These are phyloP conservation scores for Pyrrhia umbra DNA, from an alignment of 2,888 invertebrate species.

Conservation along the genomic window DNA sequence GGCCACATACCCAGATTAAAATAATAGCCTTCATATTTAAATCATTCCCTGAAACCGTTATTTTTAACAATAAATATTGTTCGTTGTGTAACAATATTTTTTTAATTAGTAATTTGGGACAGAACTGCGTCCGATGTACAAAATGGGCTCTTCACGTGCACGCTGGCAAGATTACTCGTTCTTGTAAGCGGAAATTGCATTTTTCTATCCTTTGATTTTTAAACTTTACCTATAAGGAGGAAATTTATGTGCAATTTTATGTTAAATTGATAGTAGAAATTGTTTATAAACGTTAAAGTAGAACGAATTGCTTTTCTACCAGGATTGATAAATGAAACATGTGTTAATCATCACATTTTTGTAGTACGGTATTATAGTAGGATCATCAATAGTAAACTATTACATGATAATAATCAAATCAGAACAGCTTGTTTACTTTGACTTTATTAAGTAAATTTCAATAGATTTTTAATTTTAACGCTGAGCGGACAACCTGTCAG, in stretches of 20 bases:
- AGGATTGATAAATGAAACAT: not conserved
- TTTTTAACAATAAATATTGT: conserved; percentile 10
- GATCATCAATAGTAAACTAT: not conserved
- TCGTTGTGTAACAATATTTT: conserved; percentile 25
- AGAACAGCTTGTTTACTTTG: not conserved
- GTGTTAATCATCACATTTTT: not conserved
- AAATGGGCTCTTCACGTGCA: conserved; percentile 15
- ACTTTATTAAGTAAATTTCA: not conserved
- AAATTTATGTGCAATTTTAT: too few relatives aligned
- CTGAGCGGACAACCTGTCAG: not conserved
- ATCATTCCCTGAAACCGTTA: not conserved
- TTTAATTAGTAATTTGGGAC: conserved; percentile 44
- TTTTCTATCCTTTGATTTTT: conserved; percentile 21
- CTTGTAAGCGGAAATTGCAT: conserved; percentile 32
- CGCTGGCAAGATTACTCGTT: conserved; percentile 34
- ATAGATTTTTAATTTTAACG: conserved; percentile 10
- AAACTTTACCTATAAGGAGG: not conserved
- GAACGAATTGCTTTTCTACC: conserved; percentile 2
- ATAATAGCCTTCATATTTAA: not conserved
- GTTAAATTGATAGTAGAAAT: too few relatives aligned
- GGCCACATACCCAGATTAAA: not conserved
- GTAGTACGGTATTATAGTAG: not conserved
- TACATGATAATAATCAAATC: not conserved
- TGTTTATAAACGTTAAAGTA: conserved; percentile 13
- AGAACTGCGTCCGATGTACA: conserved; percentile 10